A percentile compares a stretch with the other conserved stretches of the same genome.
Conservation (phyloP, 1,140 invertebrate species). For the Drosophila ogumai region DNA sequence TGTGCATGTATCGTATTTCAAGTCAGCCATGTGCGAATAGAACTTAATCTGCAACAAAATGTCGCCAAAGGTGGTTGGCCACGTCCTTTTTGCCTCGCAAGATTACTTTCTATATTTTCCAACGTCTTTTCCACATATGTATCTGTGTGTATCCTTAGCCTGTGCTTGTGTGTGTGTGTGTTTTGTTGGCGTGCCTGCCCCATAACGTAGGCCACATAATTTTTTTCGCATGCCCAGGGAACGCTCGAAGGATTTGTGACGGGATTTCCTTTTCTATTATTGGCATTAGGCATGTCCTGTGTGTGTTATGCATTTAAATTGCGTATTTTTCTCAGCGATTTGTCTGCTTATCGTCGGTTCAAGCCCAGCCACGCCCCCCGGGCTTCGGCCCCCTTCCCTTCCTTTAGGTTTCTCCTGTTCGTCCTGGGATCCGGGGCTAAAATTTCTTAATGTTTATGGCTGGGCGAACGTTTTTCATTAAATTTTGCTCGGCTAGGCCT, state of each 20-base stretch:
- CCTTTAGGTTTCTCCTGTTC: not conserved
- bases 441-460: slow-evolving; percentile 83
- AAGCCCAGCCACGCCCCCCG: slow-evolving; percentile 29
- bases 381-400: not conserved
- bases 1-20: slow-evolving; percentile 82
- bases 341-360: slow-evolving; percentile 82
- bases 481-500: slow-evolving; percentile 62
- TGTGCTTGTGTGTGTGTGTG: slow-evolving; percentile 13
- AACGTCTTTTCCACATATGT: slow-evolving; percentile 55
- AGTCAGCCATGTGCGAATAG: slow-evolving; percentile 85
- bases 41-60: slow-evolving; percentile 85
- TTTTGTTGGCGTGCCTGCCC: slow-evolving; percentile 23
- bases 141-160: slow-evolving; percentile 13
- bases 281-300: slow-evolving; percentile 85
- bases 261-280: slow-evolving; percentile 85
- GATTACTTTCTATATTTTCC: slow-evolving; percentile 83
- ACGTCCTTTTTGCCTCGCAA: slow-evolving; percentile 51
- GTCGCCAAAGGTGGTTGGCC: slow-evolving; percentile 82
- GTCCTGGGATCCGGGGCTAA: slow-evolving; percentile 35
- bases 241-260: slow-evolving; percentile 83
- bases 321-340: slow-evolving; percentile 85
- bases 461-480: slow-evolving; percentile 79
- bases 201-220: slow-evolving; percentile 73
- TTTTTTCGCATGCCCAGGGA: slow-evolving; percentile 71
- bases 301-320: slow-evolving; percentile 85